phyloP scores from a whole-genome alignment of 2,797 vertebrate species.

The Thripadectes ignobilis region DNA sequence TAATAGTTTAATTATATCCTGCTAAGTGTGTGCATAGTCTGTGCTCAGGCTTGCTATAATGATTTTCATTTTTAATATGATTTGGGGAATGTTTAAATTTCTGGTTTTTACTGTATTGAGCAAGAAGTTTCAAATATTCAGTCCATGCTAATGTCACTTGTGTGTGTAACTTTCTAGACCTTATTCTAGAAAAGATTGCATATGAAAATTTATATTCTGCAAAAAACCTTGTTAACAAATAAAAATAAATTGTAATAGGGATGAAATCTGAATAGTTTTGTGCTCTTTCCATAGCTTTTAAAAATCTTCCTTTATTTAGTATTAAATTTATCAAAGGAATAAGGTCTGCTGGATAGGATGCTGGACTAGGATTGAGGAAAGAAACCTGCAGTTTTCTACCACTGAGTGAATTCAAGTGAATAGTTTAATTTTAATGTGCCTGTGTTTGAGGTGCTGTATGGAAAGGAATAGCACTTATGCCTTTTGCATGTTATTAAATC shows the following conservation, averaged over 20 bases:
- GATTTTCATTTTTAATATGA: background rate
- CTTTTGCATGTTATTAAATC: background rate
- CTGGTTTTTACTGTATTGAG: background rate
- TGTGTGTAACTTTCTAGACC: background rate
- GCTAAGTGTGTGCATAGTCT: background rate
- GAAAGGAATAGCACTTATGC: background rate
- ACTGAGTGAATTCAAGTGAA: background rate
- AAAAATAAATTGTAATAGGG: background rate
- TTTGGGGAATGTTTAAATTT: background rate
- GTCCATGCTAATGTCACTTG: background rate
- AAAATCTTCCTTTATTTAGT: background rate
- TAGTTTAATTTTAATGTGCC: background rate
- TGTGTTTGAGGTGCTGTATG: background rate
- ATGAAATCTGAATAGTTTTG: background rate
- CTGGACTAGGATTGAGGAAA: background rate
- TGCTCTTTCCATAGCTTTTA: background rate
- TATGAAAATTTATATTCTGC: background rate
- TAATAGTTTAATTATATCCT: background rate
- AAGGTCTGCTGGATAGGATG: background rate
- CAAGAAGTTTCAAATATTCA: background rate
- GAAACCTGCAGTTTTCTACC: background rate
- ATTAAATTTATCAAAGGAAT: background rate
- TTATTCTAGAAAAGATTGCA: background rate
- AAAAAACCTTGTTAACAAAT: background rate
- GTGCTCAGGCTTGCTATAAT: background rate